Percentiles rank a stretch among this genome's conserved stretches.
Evolutionary conservation across 2,113 vertebrate species (phyloP).

Genomic region (Sinosuthora webbiana): DNA sequence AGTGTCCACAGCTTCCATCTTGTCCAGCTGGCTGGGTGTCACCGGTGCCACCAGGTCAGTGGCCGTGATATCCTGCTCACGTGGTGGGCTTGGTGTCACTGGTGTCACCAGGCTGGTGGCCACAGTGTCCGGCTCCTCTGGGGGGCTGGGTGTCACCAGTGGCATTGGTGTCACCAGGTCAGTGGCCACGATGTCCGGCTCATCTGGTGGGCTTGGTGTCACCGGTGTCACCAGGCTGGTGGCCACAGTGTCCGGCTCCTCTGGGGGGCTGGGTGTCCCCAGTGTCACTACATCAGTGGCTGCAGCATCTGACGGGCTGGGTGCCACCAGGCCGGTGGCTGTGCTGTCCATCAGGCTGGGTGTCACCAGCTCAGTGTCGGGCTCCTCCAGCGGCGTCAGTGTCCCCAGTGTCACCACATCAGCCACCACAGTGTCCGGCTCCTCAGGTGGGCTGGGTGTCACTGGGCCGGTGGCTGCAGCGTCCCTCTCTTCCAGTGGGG

Average conservation of each 20-base stretch:
- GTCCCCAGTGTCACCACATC: accelerated
- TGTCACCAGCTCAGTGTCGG: accelerated
- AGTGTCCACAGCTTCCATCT: background rate
- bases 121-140: accelerated
- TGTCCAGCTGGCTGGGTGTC: background rate
- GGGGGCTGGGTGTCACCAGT: background rate
- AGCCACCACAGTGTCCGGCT: accelerated
- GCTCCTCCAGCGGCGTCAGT: background rate
- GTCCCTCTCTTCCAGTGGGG: accelerated
- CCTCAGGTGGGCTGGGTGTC: accelerated
- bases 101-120: background rate
- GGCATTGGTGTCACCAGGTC: background rate
- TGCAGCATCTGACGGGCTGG: background rate
- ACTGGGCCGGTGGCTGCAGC: accelerated
- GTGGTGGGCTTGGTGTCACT: background rate
- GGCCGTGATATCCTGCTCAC: background rate
- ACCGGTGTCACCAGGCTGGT: background rate
- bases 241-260: accelerated
- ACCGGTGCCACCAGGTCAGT: background rate
- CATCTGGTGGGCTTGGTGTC: background rate
- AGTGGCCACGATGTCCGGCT: accelerated
- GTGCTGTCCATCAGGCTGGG: background rate
- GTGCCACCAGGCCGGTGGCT: background rate
- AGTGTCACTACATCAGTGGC: accelerated
- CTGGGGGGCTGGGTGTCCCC: accelerated